Conservation (phyloP, 2,888 invertebrate species). For the Drosophila histrio region DNA sequence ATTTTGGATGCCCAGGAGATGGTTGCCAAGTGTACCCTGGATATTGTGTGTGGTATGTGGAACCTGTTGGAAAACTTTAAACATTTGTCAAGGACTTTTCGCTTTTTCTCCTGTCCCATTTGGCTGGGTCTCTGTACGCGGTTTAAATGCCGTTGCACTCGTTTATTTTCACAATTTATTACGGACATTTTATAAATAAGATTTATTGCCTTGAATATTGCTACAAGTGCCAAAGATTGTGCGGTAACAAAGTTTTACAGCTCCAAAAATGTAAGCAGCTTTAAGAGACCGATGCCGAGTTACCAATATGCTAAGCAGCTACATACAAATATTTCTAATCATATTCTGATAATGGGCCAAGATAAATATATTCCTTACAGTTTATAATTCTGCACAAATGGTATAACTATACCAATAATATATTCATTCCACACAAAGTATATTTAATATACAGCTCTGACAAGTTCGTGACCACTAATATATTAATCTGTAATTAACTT, state of each 20-base stretch:
- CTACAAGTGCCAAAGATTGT: conserved; percentile 58
- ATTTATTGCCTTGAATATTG: conserved; percentile 58
- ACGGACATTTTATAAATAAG: conserved; percentile 62
- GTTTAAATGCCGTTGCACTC: conserved; percentile 37
- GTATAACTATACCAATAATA: too few relatives aligned
- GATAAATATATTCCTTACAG: too few relatives aligned
- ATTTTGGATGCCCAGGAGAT: conserved; percentile 85
- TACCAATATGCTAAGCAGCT: conserved; percentile 13
- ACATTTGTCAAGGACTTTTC: conserved; percentile 61
- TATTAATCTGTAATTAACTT: too few relatives aligned
- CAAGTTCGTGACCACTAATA: too few relatives aligned
- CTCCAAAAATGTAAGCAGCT: background rate
- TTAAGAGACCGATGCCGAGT: background rate
- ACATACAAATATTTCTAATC: background rate
- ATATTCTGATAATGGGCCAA: background rate
- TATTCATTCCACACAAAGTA: too few relatives aligned
- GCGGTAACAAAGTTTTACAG: conserved; percentile 35
- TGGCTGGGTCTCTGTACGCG: conserved; percentile 16
- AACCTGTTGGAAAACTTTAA: conserved; percentile 48
- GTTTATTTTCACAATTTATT: conserved; percentile 65
- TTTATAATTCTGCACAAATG: too few relatives aligned
- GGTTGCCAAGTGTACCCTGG: conserved; percentile 85
- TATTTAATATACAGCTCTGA: too few relatives aligned
- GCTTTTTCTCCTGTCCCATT: background rate
- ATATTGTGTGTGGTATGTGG: conserved; percentile 82